Evolutionary conservation across 2,797 vertebrate species (phyloP).

Genomic region (Phalanger gymnotis): DNA sequence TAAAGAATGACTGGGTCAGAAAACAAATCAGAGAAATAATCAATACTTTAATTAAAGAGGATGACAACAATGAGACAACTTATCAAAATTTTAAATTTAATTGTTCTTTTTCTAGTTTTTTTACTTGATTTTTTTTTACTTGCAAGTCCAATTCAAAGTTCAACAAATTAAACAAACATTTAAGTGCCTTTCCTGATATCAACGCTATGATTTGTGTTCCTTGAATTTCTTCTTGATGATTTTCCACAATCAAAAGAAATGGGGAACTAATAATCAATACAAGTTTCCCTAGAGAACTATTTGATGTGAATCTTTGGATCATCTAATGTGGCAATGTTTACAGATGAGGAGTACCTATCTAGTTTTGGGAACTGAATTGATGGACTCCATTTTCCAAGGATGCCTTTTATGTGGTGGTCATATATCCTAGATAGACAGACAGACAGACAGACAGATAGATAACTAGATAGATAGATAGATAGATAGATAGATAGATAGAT

Average conservation of each 20-base stretch:
- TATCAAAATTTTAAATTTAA: background rate
- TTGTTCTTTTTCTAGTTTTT: too few species aligned
- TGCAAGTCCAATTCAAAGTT: too few species aligned
- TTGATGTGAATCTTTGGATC: background rate
- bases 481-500: too few species aligned
- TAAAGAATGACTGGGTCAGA: background rate
- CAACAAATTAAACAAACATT: too few species aligned
- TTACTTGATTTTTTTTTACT: too few species aligned
- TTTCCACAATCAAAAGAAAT: constrained; percentile 20
- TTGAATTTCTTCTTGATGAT: background rate
- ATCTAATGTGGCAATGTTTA: background rate
- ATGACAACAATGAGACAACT: background rate
- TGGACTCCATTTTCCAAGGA: background rate
- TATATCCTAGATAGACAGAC: background rate
- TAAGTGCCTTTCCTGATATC: background rate
- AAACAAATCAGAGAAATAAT: background rate
- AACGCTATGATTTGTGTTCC: background rate
- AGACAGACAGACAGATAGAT: too few species aligned
- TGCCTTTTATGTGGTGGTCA: background rate
- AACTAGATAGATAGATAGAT: background rate
- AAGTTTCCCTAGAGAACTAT: background rate
- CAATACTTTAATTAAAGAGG: background rate
- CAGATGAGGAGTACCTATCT: background rate
- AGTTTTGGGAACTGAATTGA: constrained; percentile 17
- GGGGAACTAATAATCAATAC: background rate